Evolutionary conservation across 2,888 invertebrate genomes (phyloP).

Genomic region (Netelia virgata): DNA sequence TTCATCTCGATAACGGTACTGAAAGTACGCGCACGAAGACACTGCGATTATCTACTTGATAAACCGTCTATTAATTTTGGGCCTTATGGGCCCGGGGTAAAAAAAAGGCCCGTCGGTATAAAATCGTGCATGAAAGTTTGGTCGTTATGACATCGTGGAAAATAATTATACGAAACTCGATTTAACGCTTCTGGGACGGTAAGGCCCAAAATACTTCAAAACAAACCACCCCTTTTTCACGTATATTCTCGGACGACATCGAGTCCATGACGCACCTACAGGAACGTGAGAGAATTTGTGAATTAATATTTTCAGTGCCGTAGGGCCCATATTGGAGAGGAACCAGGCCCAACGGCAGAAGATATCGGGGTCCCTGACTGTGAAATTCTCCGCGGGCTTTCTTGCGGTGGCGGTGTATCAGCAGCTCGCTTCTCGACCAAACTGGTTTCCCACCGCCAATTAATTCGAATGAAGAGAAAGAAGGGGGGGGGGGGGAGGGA

Average conservation of each 20-base stretch:
- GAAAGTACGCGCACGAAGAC: neutral
- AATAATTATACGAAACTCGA: neutral
- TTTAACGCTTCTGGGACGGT: neutral
- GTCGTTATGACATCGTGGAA: neutral
- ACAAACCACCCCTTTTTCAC: neutral
- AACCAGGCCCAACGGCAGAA: conserved; percentile 57
- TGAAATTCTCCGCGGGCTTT: conserved; percentile 43
- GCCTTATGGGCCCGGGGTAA: conserved; percentile 9
- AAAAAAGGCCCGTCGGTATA: neutral
- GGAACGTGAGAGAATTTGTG: neutral
- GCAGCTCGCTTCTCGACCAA: conserved; percentile 71
- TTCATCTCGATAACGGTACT: conserved; percentile 17
- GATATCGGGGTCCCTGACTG: conserved; percentile 45
- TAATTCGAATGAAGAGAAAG: conserved; percentile 75
- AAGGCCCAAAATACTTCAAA: neutral
- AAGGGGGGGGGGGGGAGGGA: conserved; percentile 50
- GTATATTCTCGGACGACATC: too few species aligned
- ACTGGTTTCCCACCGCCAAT: conserved; percentile 78
- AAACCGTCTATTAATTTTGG: too few species aligned
- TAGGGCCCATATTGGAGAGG: conserved; percentile 50
- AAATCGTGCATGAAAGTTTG: neutral
- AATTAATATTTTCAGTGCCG: conserved; percentile 13
- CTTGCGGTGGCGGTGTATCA: conserved; percentile 38
- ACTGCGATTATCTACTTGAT: neutral
- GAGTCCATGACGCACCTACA: too few species aligned